These are phyloP conservation scores for Microtus montanus DNA, from an alignment of 2,113 vertebrate species.

Conservation along the genomic window DNA sequence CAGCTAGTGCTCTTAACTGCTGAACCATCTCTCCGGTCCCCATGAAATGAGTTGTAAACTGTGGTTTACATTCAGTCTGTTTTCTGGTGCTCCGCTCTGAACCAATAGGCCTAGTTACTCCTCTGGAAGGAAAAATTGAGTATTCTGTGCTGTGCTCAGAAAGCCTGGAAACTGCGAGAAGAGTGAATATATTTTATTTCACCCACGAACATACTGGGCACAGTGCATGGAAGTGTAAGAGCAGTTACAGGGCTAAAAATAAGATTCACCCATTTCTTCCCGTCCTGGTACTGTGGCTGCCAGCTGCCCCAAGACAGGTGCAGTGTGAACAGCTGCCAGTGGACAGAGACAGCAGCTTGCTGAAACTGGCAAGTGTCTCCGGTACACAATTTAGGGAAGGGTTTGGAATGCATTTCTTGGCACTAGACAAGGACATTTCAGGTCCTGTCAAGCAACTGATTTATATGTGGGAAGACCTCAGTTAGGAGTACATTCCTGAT, in stretches of 20 bases:
- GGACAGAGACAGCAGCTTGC: slow-evolving; percentile 29
- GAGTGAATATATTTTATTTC: neutral
- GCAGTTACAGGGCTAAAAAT: slow-evolving; percentile 41
- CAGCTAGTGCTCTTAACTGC: neutral
- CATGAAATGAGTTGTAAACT: neutral
- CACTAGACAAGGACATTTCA: slow-evolving; percentile 9
- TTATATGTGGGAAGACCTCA: slow-evolving; percentile 32
- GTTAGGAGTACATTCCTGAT: slow-evolving; percentile 39
- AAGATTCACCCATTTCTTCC: neutral
- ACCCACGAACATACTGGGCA: neutral
- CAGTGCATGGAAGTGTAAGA: neutral
- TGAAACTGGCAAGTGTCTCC: slow-evolving; percentile 55
- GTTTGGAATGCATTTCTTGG: slow-evolving; percentile 58
- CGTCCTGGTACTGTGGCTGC: neutral
- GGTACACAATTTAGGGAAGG: slow-evolving; percentile 47
- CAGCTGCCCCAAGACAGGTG: neutral
- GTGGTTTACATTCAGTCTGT: neutral
- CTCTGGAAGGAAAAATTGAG: neutral
- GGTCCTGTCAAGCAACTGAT: slow-evolving; percentile 37
- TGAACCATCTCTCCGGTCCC: neutral
- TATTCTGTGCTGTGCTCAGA: neutral
- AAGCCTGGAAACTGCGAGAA: neutral
- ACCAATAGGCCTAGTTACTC: neutral
- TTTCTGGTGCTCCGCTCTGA: slow-evolving; percentile 31
- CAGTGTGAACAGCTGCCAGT: neutral